Evolutionary conservation across 2,888 invertebrate genomes (phyloP).

Genomic region (Scaptomyza reducta): DNA sequence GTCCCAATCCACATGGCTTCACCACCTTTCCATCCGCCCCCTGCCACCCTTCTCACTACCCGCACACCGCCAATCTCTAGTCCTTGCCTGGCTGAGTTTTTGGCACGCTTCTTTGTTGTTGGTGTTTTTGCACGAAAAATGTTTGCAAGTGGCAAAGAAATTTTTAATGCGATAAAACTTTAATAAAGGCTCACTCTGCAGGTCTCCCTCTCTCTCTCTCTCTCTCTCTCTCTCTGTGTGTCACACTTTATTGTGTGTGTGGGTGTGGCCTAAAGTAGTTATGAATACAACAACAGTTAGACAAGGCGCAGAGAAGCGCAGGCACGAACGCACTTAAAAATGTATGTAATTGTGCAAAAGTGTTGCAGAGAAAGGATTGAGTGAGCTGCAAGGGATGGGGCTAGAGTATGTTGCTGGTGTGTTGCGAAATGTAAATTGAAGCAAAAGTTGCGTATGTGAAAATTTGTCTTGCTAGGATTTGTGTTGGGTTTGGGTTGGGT

Average conservation of each 20-base stretch:
- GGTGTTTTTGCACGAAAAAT: slow-evolving; percentile 67
- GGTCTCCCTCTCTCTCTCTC: not conserved
- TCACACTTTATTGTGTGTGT: slow-evolving; percentile 4
- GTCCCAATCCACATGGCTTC: slow-evolving; percentile 22
- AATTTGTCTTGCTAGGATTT: not conserved
- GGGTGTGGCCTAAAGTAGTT: slow-evolving; percentile 73
- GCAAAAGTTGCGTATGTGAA: slow-evolving; percentile 51
- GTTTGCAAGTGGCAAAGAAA: slow-evolving; percentile 71
- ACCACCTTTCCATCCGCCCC: slow-evolving; percentile 2
- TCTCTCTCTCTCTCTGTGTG: not conserved
- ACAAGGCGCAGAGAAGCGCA: slow-evolving; percentile 46
- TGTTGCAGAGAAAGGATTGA: slow-evolving; percentile 45
- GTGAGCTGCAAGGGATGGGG: not conserved
- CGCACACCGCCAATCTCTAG: slow-evolving; percentile 39
- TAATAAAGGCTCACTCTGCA: slow-evolving; percentile 72
- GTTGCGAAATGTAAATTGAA: slow-evolving; percentile 46
- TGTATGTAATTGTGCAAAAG: slow-evolving; percentile 81
- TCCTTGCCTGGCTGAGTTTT: slow-evolving; percentile 68
- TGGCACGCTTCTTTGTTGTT: slow-evolving; percentile 62
- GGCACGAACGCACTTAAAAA: slow-evolving; percentile 78
- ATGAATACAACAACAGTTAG: slow-evolving; percentile 76
- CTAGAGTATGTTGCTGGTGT: not conserved
- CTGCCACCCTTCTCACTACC: not conserved
- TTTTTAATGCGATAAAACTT: slow-evolving; percentile 80
- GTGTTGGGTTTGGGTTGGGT: slow-evolving; percentile 8